Evolutionary conservation across 2,888 invertebrate species (phyloP).

Genomic region (Lomographa bimaculata): DNA sequence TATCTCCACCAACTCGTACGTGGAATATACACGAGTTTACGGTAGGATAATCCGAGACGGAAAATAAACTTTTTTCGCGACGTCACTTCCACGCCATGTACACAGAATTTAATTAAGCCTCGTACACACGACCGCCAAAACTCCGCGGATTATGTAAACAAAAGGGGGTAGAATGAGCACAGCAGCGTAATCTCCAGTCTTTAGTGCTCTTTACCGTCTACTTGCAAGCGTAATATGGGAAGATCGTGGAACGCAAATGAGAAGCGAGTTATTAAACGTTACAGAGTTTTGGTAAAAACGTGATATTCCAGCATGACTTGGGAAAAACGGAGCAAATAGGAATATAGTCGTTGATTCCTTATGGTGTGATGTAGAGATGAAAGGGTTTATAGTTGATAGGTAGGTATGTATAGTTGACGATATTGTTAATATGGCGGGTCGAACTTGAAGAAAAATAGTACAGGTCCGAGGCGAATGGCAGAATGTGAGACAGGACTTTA

Average conservation of each 20-base stretch:
- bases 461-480: too few species aligned
- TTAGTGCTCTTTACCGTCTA: conserved; percentile 5
- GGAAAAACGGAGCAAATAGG: too few species aligned
- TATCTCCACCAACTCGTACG: conserved; percentile 4
- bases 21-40: too few species aligned
- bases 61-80: conserved; percentile 37
- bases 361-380: too few species aligned
- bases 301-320: too few species aligned
- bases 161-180: conserved; percentile 26
- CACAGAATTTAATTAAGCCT: conserved; percentile 52
- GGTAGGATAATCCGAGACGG: conserved; percentile 20
- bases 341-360: too few species aligned
- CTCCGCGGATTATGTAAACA: conserved; percentile 29
- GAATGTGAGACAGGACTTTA: too few species aligned
- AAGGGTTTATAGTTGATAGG: too few species aligned
- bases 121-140: conserved; percentile 28
- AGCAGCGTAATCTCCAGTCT: conserved; percentile 11
- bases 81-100: conserved; percentile 39
- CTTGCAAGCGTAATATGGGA: background rate
- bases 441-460: too few species aligned
- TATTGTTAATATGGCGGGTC: too few species aligned
- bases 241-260: background rate
- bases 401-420: too few species aligned
- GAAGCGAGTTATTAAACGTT: background rate
- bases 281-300: background rate